phyloP scores from a whole-genome alignment of 1,140 invertebrate species.

The Gryllus bimaculatus region DNA sequence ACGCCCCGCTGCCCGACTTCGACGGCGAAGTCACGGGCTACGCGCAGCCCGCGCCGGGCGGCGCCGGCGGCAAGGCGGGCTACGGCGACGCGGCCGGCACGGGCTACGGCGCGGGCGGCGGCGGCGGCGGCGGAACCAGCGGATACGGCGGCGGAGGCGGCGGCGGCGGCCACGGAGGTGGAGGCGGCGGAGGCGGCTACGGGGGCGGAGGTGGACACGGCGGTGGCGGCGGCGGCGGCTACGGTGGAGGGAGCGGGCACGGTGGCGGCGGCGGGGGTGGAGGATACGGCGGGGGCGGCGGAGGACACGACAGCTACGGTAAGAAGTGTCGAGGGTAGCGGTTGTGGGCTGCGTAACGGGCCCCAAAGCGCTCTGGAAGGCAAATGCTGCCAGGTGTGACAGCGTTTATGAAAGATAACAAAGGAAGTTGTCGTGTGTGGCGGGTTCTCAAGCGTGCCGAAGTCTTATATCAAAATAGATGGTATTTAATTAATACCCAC shows the following conservation, averaged over 20 bases:
- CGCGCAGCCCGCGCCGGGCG: constrained; percentile 2
- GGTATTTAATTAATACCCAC: too few relatives aligned
- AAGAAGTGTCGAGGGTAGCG: not conserved
- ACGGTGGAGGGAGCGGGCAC: not conserved
- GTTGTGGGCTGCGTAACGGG: too few relatives aligned
- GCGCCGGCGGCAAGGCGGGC: constrained; percentile 25
- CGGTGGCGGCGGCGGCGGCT: not conserved
- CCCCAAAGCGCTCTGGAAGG: too few relatives aligned
- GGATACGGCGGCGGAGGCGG: not conserved
- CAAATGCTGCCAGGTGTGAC: too few relatives aligned
- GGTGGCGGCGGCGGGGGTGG: not conserved
- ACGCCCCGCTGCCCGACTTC: constrained; percentile 16
- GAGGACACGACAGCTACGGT: not conserved
- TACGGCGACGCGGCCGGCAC: not conserved
- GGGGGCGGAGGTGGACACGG: not conserved
- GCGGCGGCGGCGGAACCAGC: constrained; percentile 40
- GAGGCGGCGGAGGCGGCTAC: not conserved
- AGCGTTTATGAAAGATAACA: too few relatives aligned
- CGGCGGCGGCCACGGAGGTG: not conserved
- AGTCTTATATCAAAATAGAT: too few relatives aligned
- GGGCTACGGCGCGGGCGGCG: constrained; percentile 19
- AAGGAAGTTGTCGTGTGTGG: too few relatives aligned
- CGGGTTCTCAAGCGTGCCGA: too few relatives aligned
- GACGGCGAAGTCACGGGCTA: constrained; percentile 25
- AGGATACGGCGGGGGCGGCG: not conserved